Evolutionary conservation across 2,113 vertebrate species (phyloP), one percentile per base, ranked within the genome.

Genomic region (Panthera uncia): DNA sequence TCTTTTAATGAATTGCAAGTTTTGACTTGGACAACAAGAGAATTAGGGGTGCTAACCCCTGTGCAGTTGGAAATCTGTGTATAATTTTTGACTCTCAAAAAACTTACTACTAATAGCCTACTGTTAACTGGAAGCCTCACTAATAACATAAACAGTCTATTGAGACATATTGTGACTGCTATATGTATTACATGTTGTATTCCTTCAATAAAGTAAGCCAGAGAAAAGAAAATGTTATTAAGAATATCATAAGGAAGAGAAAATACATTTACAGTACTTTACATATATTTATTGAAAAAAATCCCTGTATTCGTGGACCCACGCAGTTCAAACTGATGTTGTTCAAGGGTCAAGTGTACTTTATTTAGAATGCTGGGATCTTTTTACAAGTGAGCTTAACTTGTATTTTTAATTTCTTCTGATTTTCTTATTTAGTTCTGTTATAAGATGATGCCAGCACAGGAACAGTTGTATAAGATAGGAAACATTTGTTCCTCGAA

Each of bases 331-430:
- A 45, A 48, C 41, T 27, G 27, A 48, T 78, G 25, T 48, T 78
- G 41, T 25, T 76, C 38, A 76, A 48, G 27, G 41, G 74, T 78
- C 74, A 78, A 31, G 7, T 78, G 41, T 31, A 80, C 88, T 79
- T 84, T 84, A 55, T 94, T 81, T 94, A 84, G 61, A 94, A 71
- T 69, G 19, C 63, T 80, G 36, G 10, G n/a, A 38, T 89, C 45
- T 93, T 71, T 94, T 78, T 63, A 55, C n/a, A 89, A 38, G 65
- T 38, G 31, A 81, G 45, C 21, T 86, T 69, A 83, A 57, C 16
- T 48, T 91, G 9, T 78, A 29, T 92, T 91, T 97, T 71, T 27
- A 36, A 89, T 93, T 91, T 82, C 13, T 93, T 76, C 63, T 89
- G 50, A 68, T 76, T 88, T 94, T 15, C 36, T 91, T 69, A 66